Base-by-base conservation (phyloP, 2,888 invertebrate genomes). In the Melikaiella ostensackeni region DNA sequence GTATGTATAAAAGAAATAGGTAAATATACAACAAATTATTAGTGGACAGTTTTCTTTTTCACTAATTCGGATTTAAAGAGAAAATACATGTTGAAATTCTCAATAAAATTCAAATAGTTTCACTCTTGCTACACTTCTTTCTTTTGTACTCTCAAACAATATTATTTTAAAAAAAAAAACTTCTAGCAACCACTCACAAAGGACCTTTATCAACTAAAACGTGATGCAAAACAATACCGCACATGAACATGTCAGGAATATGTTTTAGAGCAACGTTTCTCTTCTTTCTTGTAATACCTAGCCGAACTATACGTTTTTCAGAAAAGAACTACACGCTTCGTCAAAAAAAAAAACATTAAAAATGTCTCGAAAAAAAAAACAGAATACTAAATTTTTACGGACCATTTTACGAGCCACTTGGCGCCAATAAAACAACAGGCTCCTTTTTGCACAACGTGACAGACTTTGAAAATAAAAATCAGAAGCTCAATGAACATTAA, bases 391-490 rank as follows among this genome's bases (percentile, higher is more conserved):
- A 42, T 16, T 66, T 66, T 66, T 66, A 66, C 42, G 66, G 27
- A 9, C 46, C 27, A 46, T 42, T 66, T 66, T 57, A 57, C 21
- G 24, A 57, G 57, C 66, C 19, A 46, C 19, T 66, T 46, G 66
- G 66, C 66, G 42, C n/a, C 62, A 19, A 62, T 62, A 62, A 33
- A 30, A 62, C 57, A 62, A 62, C 35, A n/a, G n/a, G 30, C 42
- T 66, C 8, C 50, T 46, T 66, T 21, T 66, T 42, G 27, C 66
- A 38, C 64, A 42, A 13, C 21, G 9, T 21, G 55, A 55, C 11
- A 64, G 64, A 64, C 21, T 46, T 66, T 27, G 19, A 19, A 42
- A 50, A 66, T 46, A 70, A 70, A 70, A 70, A 16, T 13, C 27
- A 19, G 16, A 66, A 64, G 13, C 16, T 46, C 46, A 46, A 46